Conservation (phyloP, 1,140 invertebrate species). For the Cryptotermes secundus region DNA sequence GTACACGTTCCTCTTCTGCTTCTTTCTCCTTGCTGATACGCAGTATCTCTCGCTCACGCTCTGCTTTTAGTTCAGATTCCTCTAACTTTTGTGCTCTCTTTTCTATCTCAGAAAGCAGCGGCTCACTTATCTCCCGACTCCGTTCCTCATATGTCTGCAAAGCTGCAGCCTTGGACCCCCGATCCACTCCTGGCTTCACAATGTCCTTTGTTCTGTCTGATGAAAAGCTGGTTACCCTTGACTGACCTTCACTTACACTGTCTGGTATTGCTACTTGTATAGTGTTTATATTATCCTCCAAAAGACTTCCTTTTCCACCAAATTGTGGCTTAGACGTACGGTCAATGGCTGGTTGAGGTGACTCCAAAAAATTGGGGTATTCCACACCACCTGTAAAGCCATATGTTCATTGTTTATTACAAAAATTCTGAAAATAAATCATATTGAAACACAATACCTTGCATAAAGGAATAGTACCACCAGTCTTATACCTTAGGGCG, state of each 20-base stretch:
- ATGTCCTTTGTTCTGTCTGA: constrained; percentile 33
- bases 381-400: constrained; percentile 54
- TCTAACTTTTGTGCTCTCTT: constrained; percentile 55
- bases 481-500: too few species aligned
- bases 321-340: constrained; percentile 17
- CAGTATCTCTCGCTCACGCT: constrained; percentile 48
- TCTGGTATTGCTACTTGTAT: not conserved
- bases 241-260: constrained; percentile 24
- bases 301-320: not conserved
- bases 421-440: too few species aligned
- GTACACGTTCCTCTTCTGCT: constrained; percentile 50
- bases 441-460: too few species aligned
- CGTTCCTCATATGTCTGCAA: constrained; percentile 51
- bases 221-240: not conserved
- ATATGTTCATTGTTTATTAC: constrained; percentile 30
- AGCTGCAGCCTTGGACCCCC: constrained; percentile 55
- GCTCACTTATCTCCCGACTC: constrained; percentile 49
- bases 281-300: not conserved
- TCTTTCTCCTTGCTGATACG: constrained; percentile 47
- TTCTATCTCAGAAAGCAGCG: constrained; percentile 54
- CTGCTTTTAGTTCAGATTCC: constrained; percentile 50
- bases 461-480: too few species aligned
- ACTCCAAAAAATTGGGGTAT: constrained; percentile 49
- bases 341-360: not conserved
- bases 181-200: constrained; percentile 51